Conservation (phyloP, 2,113 vertebrate species). For the Neopipo cinnamomea region DNA sequence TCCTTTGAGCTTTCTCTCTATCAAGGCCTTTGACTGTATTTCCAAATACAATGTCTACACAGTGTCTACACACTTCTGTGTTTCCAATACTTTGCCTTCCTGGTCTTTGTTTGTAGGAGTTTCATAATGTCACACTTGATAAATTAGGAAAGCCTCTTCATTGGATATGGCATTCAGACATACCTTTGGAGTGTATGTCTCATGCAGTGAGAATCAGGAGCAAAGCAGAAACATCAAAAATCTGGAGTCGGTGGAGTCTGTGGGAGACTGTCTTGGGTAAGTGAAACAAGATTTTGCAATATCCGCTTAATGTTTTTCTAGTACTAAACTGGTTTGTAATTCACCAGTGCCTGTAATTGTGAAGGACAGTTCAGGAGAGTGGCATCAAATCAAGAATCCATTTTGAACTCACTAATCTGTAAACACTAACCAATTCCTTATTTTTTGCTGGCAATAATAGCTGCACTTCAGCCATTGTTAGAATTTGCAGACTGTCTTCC, state of each 20-base stretch:
- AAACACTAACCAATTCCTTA: background rate
- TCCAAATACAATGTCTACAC: background rate
- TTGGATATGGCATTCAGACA: conserved; percentile 69
- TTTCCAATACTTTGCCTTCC: background rate
- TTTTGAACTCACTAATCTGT: background rate
- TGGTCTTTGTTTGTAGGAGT: conserved; percentile 52
- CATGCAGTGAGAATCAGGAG: conserved; percentile 71
- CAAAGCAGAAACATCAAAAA: background rate
- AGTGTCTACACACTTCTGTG: background rate
- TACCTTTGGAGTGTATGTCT: conserved; percentile 72
- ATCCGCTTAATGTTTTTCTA: background rate
- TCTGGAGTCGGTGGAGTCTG: conserved; percentile 70
- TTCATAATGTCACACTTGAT: conserved; percentile 48
- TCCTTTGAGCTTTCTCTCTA: background rate
- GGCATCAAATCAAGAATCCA: background rate
- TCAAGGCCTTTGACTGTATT: background rate
- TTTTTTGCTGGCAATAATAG: background rate
- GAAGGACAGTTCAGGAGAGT: background rate
- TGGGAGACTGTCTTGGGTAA: conserved; percentile 66
- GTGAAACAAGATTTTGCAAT: background rate
- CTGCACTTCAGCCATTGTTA: background rate
- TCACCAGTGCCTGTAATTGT: background rate
- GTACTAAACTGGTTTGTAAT: background rate
- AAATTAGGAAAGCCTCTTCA: conserved; percentile 20
- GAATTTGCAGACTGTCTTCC: background rate